phyloP scores from a whole-genome alignment of 2,113 vertebrate genomes.

The Epinephelus fuscoguttatus region DNA sequence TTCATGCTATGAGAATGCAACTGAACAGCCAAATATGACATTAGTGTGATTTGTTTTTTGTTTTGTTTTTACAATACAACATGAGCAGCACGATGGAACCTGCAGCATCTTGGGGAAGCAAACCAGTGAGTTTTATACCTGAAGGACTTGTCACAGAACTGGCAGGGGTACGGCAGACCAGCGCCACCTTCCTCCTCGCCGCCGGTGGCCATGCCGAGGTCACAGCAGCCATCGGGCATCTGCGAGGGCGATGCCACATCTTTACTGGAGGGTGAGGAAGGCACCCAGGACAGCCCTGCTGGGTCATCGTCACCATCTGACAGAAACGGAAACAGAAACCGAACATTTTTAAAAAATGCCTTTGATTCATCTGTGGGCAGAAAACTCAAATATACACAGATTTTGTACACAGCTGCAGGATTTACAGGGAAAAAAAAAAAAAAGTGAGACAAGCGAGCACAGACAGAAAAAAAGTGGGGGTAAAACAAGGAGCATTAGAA shows the following conservation, averaged over 20 bases:
- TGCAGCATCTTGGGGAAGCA: not conserved
- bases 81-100: not conserved
- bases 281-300: constrained; percentile 96
- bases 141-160: constrained; percentile 99
- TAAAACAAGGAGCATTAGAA: constrained; percentile 64
- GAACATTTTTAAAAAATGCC: not conserved
- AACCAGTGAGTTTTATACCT: constrained; percentile 74
- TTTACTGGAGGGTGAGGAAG: constrained; percentile 99
- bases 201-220: constrained; percentile 94
- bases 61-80: too few species aligned
- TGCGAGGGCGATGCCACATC: constrained; percentile 98
- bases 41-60: not conserved
- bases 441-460: constrained; percentile 2
- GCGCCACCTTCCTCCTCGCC: constrained; percentile 97
- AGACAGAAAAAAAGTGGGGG: constrained; percentile 42
- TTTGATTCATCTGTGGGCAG: not conserved
- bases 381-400: constrained; percentile 14
- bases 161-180: constrained; percentile 98
- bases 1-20: constrained; percentile 23
- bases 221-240: constrained; percentile 97
- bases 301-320: constrained; percentile 99
- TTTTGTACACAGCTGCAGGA: constrained; percentile 39
- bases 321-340: constrained; percentile 54
- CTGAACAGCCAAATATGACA: constrained; percentile 27
- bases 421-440: constrained; percentile 2